phyloP scores from a whole-genome alignment of 2,113 vertebrate species.

The Alosa alosa region DNA sequence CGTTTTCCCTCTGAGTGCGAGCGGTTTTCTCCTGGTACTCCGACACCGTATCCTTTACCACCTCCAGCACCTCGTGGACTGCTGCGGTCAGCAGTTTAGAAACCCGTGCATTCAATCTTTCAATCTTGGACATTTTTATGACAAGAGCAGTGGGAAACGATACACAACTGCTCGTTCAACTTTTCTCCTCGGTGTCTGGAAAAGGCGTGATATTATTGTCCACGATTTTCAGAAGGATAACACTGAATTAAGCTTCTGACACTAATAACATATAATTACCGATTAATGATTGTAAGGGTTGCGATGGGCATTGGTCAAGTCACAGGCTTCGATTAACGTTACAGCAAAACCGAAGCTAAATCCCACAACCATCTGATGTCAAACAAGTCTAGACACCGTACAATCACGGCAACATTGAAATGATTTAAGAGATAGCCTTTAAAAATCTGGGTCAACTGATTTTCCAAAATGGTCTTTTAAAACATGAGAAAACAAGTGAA shows the following conservation, averaged over 20 bases:
- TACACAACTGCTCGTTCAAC: not conserved
- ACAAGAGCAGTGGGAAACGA: not conserved
- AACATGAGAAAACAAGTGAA: not conserved
- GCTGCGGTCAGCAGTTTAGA: slow-evolving; percentile 61
- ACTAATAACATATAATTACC: not conserved
- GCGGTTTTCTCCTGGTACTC: slow-evolving; percentile 67
- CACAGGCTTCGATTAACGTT: not conserved
- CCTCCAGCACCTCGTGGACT: slow-evolving; percentile 66
- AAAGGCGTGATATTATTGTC: no score
- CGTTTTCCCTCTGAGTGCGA: slow-evolving; percentile 65
- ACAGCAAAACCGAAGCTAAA: not conserved
- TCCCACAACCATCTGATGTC: not conserved
- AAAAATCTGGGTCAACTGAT: not conserved
- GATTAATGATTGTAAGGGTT: not conserved
- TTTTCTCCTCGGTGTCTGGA: not conserved
- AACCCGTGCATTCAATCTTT: slow-evolving; percentile 65
- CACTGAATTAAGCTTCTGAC: not conserved
- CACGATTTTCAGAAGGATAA: not conserved
- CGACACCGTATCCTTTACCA: slow-evolving; percentile 66
- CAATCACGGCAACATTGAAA: not conserved
- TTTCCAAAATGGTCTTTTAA: not conserved
- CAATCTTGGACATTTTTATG: slow-evolving; percentile 61
- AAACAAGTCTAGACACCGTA: not conserved
- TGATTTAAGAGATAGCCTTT: not conserved
- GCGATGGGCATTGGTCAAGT: not conserved